A percentile compares a stretch with the other conserved stretches of the same genome.
These are phyloP conservation scores for Leptinotarsa lineolata DNA, from an alignment of 1,140 invertebrate genomes.

Conservation along the genomic window DNA sequence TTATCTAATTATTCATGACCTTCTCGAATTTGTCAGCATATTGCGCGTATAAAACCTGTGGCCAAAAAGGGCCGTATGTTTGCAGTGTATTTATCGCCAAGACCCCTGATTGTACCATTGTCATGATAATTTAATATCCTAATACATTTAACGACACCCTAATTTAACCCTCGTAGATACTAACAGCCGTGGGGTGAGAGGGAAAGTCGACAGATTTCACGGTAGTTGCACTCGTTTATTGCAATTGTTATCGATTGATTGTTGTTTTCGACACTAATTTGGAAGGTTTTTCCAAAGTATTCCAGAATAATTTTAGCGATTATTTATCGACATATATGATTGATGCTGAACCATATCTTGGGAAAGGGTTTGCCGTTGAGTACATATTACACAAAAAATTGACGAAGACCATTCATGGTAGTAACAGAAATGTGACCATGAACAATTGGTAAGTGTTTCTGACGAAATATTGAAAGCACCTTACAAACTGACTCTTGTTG, in stretches of 20 bases:
- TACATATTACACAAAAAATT: too few species aligned
- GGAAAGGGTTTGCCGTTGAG: too few species aligned
- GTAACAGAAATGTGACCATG: too few species aligned
- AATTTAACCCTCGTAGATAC: constrained; percentile 48
- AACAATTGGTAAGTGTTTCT: too few species aligned
- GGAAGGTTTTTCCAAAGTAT: too few species aligned
- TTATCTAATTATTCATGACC: constrained; percentile 55
- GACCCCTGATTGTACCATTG: constrained; percentile 55
- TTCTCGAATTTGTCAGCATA: constrained; percentile 54
- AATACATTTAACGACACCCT: constrained; percentile 58
- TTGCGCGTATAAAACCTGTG: constrained; percentile 55
- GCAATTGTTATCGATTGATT: constrained; percentile 2
- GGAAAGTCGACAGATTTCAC: constrained; percentile 15
- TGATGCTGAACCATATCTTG: too few species aligned
- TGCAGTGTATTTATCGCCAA: constrained; percentile 56
- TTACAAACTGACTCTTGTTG: too few species aligned
- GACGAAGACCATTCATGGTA: too few species aligned
- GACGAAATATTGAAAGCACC: too few species aligned
- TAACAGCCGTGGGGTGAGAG: constrained; percentile 21
- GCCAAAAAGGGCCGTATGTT: constrained; percentile 56
- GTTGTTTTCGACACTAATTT: not conserved
- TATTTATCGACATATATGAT: too few species aligned
- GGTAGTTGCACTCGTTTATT: constrained; percentile 4
- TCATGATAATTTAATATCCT: constrained; percentile 59
- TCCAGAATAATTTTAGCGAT: too few species aligned